phyloP scores from a whole-genome alignment of 2,797 vertebrate species.

The Sphenodon punctatus region DNA sequence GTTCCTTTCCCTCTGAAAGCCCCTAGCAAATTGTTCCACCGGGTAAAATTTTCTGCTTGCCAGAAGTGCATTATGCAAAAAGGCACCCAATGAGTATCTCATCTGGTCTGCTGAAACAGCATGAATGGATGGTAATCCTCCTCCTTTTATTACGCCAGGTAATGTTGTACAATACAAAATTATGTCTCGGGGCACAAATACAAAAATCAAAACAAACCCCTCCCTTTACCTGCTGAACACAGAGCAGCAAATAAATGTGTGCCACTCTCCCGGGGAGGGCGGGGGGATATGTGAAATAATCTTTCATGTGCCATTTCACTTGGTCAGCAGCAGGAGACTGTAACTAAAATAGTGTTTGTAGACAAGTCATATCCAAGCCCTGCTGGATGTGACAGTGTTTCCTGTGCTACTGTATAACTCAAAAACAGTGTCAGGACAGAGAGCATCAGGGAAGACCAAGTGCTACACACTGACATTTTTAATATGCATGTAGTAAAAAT shows the following conservation, averaged over 20 bases:
- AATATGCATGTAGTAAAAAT: neutral
- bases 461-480: neutral
- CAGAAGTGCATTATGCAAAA: slow-evolving; percentile 27
- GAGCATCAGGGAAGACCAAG: neutral
- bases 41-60: neutral
- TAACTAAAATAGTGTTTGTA: neutral
- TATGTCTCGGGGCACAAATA: neutral
- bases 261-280: neutral
- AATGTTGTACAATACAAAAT: slow-evolving; percentile 12
- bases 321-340: neutral
- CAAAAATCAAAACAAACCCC: neutral
- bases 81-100: neutral
- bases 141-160: neutral
- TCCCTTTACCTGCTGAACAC: neutral
- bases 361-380: neutral
- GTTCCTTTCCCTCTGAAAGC: neutral
- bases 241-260: rapidly evolving
- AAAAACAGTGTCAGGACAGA: rapidly evolving
- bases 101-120: slow-evolving; percentile 4
- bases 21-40: slow-evolving; percentile 9
- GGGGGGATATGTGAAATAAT: neutral
- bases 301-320: neutral
- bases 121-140: slow-evolving; percentile 19
- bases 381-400: neutral
- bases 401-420: rapidly evolving